A percentile compares a stretch with the other conserved stretches of the same genome.
Evolutionary conservation across 1,140 invertebrate genomes (phyloP).

Genomic region (Nasonia longicornis): DNA sequence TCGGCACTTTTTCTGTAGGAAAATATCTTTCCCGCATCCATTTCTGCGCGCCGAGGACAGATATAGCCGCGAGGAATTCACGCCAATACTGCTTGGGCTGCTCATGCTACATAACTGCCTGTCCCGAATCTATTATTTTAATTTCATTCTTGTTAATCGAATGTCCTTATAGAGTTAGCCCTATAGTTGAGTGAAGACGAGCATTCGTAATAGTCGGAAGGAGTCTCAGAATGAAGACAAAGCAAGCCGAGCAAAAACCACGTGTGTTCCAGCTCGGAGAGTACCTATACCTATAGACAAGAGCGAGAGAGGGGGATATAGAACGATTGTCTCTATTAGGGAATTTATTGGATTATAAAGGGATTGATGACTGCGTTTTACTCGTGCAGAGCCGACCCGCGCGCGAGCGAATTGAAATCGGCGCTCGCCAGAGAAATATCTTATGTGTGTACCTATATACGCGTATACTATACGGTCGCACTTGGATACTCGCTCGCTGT

Average conservation of each 20-base stretch:
- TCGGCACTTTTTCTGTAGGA: too few relatives aligned
- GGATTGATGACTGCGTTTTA: constrained; percentile 30
- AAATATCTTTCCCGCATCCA: too few relatives aligned
- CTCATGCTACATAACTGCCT: too few relatives aligned
- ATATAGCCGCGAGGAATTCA: too few relatives aligned
- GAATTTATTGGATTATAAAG: constrained; percentile 44
- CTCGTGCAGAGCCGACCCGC: not conserved
- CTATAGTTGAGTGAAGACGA: too few relatives aligned
- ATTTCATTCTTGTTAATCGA: too few relatives aligned
- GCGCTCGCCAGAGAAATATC: not conserved
- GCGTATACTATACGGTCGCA: not conserved
- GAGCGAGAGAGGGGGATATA: not conserved
- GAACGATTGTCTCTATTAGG: constrained; percentile 30
- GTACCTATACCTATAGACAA: too few relatives aligned
- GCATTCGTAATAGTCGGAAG: not conserved
- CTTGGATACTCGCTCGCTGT: not conserved
- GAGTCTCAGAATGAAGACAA: not conserved
- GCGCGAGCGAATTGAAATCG: constrained; percentile 24
- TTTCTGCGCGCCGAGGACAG: too few relatives aligned
- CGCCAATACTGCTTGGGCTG: too few relatives aligned
- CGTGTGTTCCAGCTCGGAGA: too few relatives aligned
- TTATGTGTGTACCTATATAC: not conserved
- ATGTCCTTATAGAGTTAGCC: too few relatives aligned
- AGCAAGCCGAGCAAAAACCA: not conserved
- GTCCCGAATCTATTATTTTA: too few relatives aligned